Base-by-base conservation (phyloP, 2,113 vertebrate genomes). In the Condylura cristata region DNA sequence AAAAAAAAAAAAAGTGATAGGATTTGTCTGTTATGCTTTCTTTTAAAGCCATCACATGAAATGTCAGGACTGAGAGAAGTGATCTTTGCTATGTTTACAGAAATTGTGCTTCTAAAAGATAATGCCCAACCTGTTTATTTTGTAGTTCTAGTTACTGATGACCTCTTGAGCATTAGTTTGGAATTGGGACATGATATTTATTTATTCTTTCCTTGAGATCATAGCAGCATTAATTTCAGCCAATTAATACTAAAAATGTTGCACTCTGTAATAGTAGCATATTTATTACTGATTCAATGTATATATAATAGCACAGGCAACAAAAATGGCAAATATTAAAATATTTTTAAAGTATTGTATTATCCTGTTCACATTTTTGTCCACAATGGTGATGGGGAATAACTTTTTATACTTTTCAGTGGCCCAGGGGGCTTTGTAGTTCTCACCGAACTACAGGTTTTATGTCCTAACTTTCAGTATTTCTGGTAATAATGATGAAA, bases 261-360 rank as follows among this genome's bases (percentile, higher is more conserved):
- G 98, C 97, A 97, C 95, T 98, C 97, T 97, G 98, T 98, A 98
- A 97, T 96, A 96, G 90, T 96, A 97, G 93, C 93, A 53, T 98
- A 98, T 98, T 98, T 98, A 98, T 97, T 97, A 96, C 96, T 97
- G 98, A 98, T 97, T 97, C 96, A 96, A 65, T 98, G 92, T 98
- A 96, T 95, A 98, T 98, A 97, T 97, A 98, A 97, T 96, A 97
- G 97, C 97, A 97, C 96, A 97, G 97, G 66, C 94, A 95, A 37
- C 94, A 97, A 94, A 96, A 98, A 98, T 97, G 97, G 86, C 94
- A 32, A 75, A 96, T 97, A 97, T 98, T 98, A 97, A 97, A 97
- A 95, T 97, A 97, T 98, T 97, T 96, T 98, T 92, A 98, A 98
- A 97, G 96, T 97, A 96, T 95, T 93, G 56, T 98, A 95, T 97